phyloP scores from a whole-genome alignment of 2,797 vertebrate genomes.

The Iguana delicatissima region DNA sequence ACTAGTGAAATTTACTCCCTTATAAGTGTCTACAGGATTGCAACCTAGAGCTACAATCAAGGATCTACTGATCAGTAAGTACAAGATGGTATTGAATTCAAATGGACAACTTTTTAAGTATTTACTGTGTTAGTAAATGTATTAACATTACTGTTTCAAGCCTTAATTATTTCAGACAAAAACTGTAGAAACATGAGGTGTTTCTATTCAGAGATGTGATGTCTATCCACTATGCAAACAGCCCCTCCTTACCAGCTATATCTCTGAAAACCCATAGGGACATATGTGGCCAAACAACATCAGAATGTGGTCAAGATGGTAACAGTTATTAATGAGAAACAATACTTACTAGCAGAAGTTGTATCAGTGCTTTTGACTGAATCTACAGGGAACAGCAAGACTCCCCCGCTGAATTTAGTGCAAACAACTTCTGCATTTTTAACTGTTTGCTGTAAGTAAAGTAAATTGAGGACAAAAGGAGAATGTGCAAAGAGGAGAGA shows the following conservation, averaged over 20 bases:
- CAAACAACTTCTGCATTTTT: no score
- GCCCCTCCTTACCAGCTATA: neutral
- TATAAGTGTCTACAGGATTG: neutral
- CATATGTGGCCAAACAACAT: neutral
- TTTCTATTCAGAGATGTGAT: no score
- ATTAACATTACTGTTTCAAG: slow-evolving; percentile 1
- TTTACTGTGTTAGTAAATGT: neutral
- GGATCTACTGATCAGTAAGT: neutral
- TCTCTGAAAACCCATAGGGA: neutral
- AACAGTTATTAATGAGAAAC: no score
- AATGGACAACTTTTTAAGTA: neutral
- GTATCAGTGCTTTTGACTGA: no score
- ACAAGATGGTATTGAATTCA: neutral
- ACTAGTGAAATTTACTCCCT: neutral
- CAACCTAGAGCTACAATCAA: neutral
- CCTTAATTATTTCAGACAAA: neutral
- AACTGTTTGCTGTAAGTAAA: no score
- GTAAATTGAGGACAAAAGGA: no score
- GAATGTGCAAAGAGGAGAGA: no score
- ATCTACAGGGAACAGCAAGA: no score
- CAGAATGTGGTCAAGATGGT: no score
- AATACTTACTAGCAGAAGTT: no score
- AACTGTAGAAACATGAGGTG: neutral
- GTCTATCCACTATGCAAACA: neutral
- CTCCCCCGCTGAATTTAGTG: no score